These are phyloP conservation scores for Beris chalybata DNA, from an alignment of 2,888 invertebrate genomes.

Conservation along the genomic window DNA sequence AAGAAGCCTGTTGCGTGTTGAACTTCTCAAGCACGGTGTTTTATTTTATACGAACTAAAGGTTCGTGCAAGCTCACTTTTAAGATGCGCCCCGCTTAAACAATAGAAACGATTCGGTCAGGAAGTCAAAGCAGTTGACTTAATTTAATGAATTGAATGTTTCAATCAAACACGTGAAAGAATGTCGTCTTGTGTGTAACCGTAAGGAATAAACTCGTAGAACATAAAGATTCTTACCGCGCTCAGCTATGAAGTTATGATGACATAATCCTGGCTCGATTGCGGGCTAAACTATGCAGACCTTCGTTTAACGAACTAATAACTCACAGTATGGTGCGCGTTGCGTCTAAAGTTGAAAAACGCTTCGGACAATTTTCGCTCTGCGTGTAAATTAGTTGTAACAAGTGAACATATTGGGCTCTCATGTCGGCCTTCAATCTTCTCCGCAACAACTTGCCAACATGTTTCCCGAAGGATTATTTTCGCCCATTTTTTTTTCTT, in stretches of 20 bases:
- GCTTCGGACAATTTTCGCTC: background rate
- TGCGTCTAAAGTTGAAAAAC: background rate
- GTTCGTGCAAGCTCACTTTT: slow-evolving; percentile 18
- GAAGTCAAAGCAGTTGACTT: slow-evolving; percentile 24
- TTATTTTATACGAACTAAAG: slow-evolving; percentile 13
- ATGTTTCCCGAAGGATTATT: slow-evolving; percentile 3
- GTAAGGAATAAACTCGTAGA: background rate
- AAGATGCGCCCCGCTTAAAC: slow-evolving; percentile 18
- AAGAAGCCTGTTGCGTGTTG: slow-evolving; percentile 15
- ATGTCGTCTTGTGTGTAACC: background rate
- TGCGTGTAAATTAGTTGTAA: slow-evolving; percentile 36
- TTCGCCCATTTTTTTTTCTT: slow-evolving; percentile 6
- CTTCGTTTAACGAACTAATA: slow-evolving; percentile 7
- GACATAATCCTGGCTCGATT: background rate
- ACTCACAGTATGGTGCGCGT: slow-evolving; percentile 6
- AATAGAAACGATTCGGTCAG: slow-evolving; percentile 21
- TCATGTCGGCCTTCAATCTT: slow-evolving; percentile 22
- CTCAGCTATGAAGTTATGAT: slow-evolving; percentile 1
- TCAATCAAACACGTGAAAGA: slow-evolving; percentile 3
- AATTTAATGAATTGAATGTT: slow-evolving; percentile 5
- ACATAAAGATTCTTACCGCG: background rate
- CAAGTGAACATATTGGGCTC: slow-evolving; percentile 32
- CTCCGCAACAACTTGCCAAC: slow-evolving; percentile 11
- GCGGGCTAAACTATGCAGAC: slow-evolving; percentile 6
- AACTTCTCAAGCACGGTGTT: background rate